Evolutionary conservation across 2,888 invertebrate genomes (phyloP), one percentile per base, ranked within the genome.

Genomic region (Carcina quercana): DNA sequence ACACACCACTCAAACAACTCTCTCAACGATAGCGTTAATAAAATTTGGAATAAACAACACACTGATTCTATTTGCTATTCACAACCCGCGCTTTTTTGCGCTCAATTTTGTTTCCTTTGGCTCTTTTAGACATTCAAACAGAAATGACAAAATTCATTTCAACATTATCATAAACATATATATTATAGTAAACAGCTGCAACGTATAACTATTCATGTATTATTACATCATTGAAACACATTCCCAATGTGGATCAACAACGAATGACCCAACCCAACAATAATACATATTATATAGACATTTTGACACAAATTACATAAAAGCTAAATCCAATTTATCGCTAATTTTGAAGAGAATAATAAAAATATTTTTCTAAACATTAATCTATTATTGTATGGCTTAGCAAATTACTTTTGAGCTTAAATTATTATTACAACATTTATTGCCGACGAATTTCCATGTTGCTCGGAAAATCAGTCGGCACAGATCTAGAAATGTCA

Each of bases 21-120:
- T 40, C 53, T 49, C 47, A 74, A 73, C 67, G 66, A 63, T 48
- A 58, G 50, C n/a, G n/a, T 56, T 55, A 59, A 72, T 76, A 75
- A 70, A 75, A 67, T 79, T 75, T 43, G 63, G 64, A 71, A 63
- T 60, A 62, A 70, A 65, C 53, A 78, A 74, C 69, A 66, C 57
- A 73, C 50, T 37, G 54, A 46, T 38, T 54, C 55, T 59, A 60
- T 50, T 53, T 52, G 58, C 61, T 66, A 68, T 54, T 72, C 73
- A 75, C 74, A 78, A 76, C 76, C 73, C 43, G 58, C 53, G 56
- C 56, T 53, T 43, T 41, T 36, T 43, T 48, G 61, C 56, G 53
- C 57, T 48, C 52, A 54, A 67, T 67, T 69, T 72, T 66, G 65
- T 64, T 71, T 60, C 61, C 67, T 70, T 73, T 72, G 70, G 74